Evolutionary conservation across 2,888 invertebrate genomes (phyloP), one percentile per base, ranked within the genome.

Genomic region (Odontothrips loti): DNA sequence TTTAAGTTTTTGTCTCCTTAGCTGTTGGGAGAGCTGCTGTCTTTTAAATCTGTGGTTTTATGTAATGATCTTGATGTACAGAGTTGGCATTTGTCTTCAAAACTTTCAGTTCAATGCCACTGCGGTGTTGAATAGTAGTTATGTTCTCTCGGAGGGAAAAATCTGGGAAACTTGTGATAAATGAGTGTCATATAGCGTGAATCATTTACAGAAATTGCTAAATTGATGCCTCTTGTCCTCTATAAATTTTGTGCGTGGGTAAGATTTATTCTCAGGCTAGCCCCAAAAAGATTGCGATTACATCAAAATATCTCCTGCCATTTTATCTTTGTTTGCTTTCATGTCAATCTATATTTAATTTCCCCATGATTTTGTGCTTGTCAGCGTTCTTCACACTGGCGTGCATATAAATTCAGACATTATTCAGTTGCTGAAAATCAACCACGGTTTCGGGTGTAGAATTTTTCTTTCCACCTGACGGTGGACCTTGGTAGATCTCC

Each of bases 371-470:
- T 23, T 75, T 27, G 12, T 27, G 27, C 27, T 27, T 75, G 68
- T 75, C 68, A 75, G 68, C 27, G 23, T 27, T 75, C 27, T 75
- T 27, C 12, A 27, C 27, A 75, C 23, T 75, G 68, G 27, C 68
- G 27, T 75, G 68, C 68, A 75, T 12, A 23, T 27, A 23, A 17
- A 58, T 58, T 43, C 3, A 43, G 34, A 43, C 34, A 6, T 4
- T 43, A 43, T 43, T 6, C 34, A 43, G 2, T 2, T 43, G 34
- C 34, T 2, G 34, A 43, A 4, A 43, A 2, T 43, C 34, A 43
- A 4, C 34, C 80, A 81, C 83, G 82, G 81, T 83, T 23, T 78
- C 81, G 82, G 82, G 82, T 84, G 85, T 84, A 83, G 85, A 85
- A 84, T 85, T 86, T n/a, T 75, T 75, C 23, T 27, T 23, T 27